phyloP scores from a whole-genome alignment of 2,888 invertebrate species.

The Dastarcus helophoroides region DNA sequence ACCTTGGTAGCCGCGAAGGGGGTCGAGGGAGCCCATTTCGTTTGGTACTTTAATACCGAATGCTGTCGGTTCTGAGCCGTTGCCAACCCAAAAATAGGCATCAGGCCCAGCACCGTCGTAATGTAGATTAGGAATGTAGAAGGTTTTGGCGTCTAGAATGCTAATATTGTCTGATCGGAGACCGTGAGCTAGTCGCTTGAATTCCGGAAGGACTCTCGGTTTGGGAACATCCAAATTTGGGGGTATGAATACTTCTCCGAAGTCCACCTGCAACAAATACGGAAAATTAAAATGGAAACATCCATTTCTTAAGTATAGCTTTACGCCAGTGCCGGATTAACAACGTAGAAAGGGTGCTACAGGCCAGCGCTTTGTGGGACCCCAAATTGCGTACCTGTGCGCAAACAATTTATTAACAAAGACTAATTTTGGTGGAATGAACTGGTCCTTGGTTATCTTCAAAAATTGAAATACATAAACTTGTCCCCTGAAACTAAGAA shows the following conservation, averaged over 20 bases:
- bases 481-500: too few relatives aligned
- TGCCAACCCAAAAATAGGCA: constrained; percentile 92
- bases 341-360: too few relatives aligned
- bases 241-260: constrained; percentile 77
- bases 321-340: too few relatives aligned
- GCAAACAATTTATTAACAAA: too few relatives aligned
- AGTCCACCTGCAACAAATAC: constrained; percentile 67
- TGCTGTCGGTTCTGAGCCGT: constrained; percentile 66
- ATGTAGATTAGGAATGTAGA: constrained; percentile 84
- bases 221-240: constrained; percentile 66
- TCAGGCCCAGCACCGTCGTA: constrained; percentile 88
- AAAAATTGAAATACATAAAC: too few relatives aligned
- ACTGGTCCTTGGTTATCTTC: too few relatives aligned
- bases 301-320: too few relatives aligned
- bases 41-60: constrained; percentile 84
- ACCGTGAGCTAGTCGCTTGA: constrained; percentile 78
- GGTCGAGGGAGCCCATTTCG: constrained; percentile 72
- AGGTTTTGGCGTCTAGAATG: constrained; percentile 81
- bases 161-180: constrained; percentile 84
- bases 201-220: constrained; percentile 71
- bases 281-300: too few relatives aligned
- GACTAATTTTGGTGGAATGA: too few relatives aligned
- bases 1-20: constrained; percentile 76
- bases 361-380: too few relatives aligned
- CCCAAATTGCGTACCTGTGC: too few relatives aligned